Evolutionary conservation across 2,113 vertebrate genomes (phyloP), one percentile per base, ranked within the genome.

Genomic region (Acrocephalus arundinaceus): DNA sequence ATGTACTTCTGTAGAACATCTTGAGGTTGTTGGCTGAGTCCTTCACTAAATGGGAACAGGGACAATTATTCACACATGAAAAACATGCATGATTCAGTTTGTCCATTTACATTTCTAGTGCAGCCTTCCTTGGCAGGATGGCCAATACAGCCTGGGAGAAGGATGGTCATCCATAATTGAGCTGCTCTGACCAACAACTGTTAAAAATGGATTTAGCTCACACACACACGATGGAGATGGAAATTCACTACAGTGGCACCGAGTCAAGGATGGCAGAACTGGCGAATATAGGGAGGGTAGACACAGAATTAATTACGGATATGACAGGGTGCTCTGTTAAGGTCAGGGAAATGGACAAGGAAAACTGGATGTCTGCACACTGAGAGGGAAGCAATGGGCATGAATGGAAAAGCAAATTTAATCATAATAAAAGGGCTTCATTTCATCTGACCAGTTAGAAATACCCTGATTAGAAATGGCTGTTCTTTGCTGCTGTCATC

Each of bases 61-160:
- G 70, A 67, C 59, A 73, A 79, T 82, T 79, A 85, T 65, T 95
- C 92, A 95, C 88, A 94, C 67, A 71, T 45, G 89, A 89, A 85
- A 91, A 94, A 57, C 66, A 73, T 46, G 49, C 58, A 79, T 65
- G 81, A 85, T 87, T 93, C 45, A 94, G 57, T 58, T 76, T 6
- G 80, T 49, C 52, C 61, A n/a, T 75, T 85, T 79, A 18, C 28
- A 68, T 82, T 94, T 66, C 65, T 33, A 10, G 17, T 19, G n/a
- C 7, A 80, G 67, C 72, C 16, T 67, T 70, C 51, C 79, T 48
- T 18, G 20, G 57, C 65, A 92, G 45, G 48, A 84, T n/a, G 37
- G 41, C 52, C 62, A 68, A 78, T 30, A 49, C 39, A 90, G 68
- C 33, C 65, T 57, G 27, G 59, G 35, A 95, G 87, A 94, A 87